phyloP scores from a whole-genome alignment of 1,140 invertebrate genomes.

The Caenorhabditis briggsae region DNA sequence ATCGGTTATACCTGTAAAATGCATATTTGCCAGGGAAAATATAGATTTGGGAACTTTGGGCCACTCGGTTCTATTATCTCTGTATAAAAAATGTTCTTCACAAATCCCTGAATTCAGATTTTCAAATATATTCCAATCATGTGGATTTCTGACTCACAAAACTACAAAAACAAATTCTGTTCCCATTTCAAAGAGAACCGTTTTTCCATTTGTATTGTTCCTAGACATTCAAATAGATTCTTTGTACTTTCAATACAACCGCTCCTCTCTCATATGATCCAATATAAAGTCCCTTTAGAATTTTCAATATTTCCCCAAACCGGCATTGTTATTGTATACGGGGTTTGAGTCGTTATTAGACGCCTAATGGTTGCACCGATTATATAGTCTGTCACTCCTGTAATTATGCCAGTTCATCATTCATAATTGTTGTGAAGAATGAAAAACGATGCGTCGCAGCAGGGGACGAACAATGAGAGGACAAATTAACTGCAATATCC shows the following conservation, averaged over 20 bases:
- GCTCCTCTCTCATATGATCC: neutral
- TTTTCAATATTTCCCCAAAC: neutral
- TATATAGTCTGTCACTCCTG: constrained; percentile 31
- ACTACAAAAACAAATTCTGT: too few species aligned
- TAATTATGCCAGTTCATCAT: constrained; percentile 19
- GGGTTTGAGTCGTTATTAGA: constrained; percentile 52
- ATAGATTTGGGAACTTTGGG: too few species aligned
- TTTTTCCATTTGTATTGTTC: too few species aligned
- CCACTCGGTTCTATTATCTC: too few species aligned
- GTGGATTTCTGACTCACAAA: too few species aligned
- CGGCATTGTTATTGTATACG: neutral
- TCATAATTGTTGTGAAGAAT: constrained; percentile 45
- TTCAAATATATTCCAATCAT: too few species aligned
- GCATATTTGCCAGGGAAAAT: too few species aligned
- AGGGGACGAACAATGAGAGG: neutral
- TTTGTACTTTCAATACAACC: neutral
- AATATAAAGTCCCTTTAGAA: neutral
- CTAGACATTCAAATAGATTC: constrained; percentile 31
- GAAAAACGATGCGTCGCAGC: constrained; percentile 19
- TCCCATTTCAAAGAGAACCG: too few species aligned
- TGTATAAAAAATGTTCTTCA: too few species aligned
- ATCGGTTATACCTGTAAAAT: too few species aligned
- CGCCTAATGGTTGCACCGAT: constrained; percentile 27
- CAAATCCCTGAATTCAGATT: too few species aligned
- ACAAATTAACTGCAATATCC: constrained; percentile 35